Percentiles rank a stretch among this genome's conserved stretches.
These are phyloP conservation scores for Notolabrus celidotus DNA, from an alignment of 2,797 vertebrate species.

Conservation along the genomic window DNA sequence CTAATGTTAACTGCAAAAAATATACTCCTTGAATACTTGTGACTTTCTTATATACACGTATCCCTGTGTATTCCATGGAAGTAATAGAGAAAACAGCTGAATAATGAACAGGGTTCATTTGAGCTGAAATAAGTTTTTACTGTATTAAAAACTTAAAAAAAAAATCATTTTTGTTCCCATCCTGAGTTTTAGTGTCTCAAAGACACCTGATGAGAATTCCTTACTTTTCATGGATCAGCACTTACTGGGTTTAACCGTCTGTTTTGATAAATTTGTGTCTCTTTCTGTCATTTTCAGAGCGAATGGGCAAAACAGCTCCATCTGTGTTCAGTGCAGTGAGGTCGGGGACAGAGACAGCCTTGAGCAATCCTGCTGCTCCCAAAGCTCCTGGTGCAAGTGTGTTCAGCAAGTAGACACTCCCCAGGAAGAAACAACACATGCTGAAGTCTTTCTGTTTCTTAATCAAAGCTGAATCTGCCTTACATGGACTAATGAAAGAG, in stretches of 20 bases:
- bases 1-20: too few relatives aligned
- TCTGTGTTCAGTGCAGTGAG: constrained; percentile 91
- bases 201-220: too few relatives aligned
- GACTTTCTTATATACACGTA: too few relatives aligned
- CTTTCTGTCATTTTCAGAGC: constrained; percentile 82
- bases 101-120: too few relatives aligned
- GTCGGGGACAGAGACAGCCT: constrained; percentile 89
- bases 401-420: constrained; percentile 83
- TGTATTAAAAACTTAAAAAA: too few relatives aligned
- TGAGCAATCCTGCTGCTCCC: constrained; percentile 84
- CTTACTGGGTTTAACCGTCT: not conserved
- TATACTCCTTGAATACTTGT: too few relatives aligned
- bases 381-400: constrained; percentile 87
- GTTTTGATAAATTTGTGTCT: not conserved
- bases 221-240: not conserved
- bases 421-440: not conserved
- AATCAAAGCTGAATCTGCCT: not conserved
- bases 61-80: too few relatives aligned
- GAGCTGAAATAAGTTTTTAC: too few relatives aligned
- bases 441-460: constrained; percentile 6
- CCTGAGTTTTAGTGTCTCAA: too few relatives aligned
- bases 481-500: not conserved
- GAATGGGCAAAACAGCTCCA: constrained; percentile 89
- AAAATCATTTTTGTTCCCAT: too few relatives aligned
- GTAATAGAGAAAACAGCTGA: too few relatives aligned